Conservation (phyloP, 2,113 vertebrate species). For the Sus scrofa region DNA sequence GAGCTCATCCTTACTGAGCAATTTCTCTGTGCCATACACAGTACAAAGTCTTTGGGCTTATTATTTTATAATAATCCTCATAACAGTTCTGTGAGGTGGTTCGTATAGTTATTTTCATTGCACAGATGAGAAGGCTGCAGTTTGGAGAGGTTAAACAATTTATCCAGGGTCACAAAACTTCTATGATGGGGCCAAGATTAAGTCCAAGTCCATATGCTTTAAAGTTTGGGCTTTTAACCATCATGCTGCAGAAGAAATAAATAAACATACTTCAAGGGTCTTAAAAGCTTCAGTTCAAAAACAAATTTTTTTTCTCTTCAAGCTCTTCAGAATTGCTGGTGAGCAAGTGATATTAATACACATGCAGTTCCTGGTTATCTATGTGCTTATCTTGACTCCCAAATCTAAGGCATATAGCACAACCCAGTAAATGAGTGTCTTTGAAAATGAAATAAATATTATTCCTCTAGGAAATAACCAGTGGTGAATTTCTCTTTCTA, state of each 20-base stretch:
- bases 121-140: not conserved
- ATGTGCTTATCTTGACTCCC: not conserved
- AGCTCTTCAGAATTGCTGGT: constrained; percentile 31
- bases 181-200: not conserved
- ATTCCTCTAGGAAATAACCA: not conserved
- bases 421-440: not conserved
- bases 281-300: constrained; percentile 33
- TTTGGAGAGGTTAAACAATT: not conserved
- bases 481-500: not conserved
- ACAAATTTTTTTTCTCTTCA: not conserved
- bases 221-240: not conserved
- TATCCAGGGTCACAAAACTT: not conserved
- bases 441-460: constrained; percentile 42
- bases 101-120: not conserved
- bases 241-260: not conserved
- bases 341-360: not conserved
- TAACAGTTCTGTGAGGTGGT: not conserved
- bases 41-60: not conserved
- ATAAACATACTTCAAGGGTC: not conserved
- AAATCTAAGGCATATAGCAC: not conserved
- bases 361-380: not conserved
- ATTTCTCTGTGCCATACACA: not conserved
- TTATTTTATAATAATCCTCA: not conserved
- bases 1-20: not conserved
- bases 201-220: not conserved